These are phyloP conservation scores for Podabrus alpinus DNA, from an alignment of 2,888 invertebrate genomes.

Conservation along the genomic window DNA sequence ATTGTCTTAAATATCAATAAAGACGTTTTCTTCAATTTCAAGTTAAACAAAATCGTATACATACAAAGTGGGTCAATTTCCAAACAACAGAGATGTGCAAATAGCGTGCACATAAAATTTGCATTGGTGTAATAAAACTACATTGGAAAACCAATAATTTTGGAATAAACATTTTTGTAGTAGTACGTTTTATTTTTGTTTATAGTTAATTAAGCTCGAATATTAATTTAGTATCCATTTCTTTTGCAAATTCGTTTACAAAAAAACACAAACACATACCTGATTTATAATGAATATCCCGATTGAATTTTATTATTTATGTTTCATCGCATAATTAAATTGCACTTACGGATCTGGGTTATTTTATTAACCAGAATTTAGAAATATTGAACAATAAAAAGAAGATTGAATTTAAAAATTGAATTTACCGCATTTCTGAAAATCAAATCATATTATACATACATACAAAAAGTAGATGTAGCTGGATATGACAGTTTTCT, in stretches of 20 bases:
- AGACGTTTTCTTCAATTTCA: slow-evolving; percentile 7
- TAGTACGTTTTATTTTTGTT: not conserved
- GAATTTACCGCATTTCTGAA: slow-evolving; percentile 25
- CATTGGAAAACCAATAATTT: not conserved
- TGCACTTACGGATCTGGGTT: not conserved
- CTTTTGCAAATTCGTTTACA: not conserved
- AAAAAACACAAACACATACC: no score
- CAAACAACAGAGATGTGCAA: slow-evolving; percentile 20
- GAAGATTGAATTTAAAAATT: slow-evolving; percentile 27
- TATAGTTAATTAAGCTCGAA: not conserved
- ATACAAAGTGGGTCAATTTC: slow-evolving; percentile 17
- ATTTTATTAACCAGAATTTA: not conserved
- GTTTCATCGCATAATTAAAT: not conserved
- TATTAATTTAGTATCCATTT: not conserved
- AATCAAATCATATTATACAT: slow-evolving; percentile 29
- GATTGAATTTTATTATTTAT: not conserved
- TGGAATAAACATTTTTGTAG: not conserved
- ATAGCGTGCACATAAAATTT: slow-evolving; percentile 16
- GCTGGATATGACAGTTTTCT: slow-evolving; percentile 26
- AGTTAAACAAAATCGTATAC: slow-evolving; percentile 14
- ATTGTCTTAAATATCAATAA: slow-evolving; percentile 19
- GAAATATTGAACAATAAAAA: slow-evolving; percentile 21
- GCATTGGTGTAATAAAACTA: slow-evolving; percentile 12
- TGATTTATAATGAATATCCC: not conserved
- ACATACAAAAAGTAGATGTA: slow-evolving; percentile 21